These are phyloP conservation scores for Nasonia giraulti DNA, from an alignment of 1,140 invertebrate genomes.

Conservation along the genomic window DNA sequence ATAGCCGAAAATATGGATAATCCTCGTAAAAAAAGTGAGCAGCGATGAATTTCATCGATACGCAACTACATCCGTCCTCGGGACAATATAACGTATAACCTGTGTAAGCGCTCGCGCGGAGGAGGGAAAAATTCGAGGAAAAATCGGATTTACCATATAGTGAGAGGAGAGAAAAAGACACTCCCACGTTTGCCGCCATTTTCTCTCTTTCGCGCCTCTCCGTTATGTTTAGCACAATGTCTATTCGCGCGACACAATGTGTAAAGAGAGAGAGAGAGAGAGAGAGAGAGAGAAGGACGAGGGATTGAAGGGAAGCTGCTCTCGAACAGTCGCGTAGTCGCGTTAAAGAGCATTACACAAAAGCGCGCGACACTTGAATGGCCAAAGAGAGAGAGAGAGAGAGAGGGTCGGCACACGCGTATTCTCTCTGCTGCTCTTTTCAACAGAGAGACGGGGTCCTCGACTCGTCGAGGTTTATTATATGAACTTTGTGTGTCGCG, in stretches of 20 bases:
- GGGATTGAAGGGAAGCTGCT: constrained; percentile 26
- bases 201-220: not conserved
- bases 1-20: constrained; percentile 43
- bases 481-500: constrained; percentile 57
- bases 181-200: not conserved
- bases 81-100: not conserved
- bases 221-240: constrained; percentile 14
- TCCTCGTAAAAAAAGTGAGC: constrained; percentile 40
- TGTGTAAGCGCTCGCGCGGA: not conserved
- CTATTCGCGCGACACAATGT: constrained; percentile 31
- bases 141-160: not conserved
- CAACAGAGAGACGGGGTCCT: constrained; percentile 53
- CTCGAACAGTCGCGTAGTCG: constrained; percentile 41
- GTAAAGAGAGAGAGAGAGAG: not conserved
- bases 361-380: constrained; percentile 72
- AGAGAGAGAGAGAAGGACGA: not conserved
- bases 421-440: constrained; percentile 41
- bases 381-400: constrained; percentile 38
- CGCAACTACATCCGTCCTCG: constrained; percentile 7
- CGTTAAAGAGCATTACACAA: constrained; percentile 71
- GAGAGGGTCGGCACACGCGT: constrained; percentile 13
- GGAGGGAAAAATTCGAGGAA: not conserved
- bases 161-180: not conserved
- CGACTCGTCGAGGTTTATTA: constrained; percentile 63
- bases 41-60: constrained; percentile 45